These are phyloP conservation scores for Pipra filicauda DNA, from an alignment of 2,113 vertebrate genomes.

Conservation along the genomic window DNA sequence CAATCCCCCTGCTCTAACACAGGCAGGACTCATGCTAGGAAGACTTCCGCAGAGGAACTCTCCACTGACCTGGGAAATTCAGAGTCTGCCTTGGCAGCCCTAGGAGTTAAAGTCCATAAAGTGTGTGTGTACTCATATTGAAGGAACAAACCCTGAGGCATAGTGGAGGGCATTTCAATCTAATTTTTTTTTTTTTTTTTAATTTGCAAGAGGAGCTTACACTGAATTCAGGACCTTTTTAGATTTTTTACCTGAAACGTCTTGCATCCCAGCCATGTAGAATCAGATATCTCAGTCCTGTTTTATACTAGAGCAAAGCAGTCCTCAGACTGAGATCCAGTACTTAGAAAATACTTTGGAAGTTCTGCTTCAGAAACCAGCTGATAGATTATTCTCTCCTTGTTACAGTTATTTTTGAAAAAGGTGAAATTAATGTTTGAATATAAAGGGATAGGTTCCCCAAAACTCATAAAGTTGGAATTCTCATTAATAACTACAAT, in stretches of 20 bases:
- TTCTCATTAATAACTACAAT: background rate
- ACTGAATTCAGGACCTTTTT: background rate
- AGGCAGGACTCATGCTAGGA: background rate
- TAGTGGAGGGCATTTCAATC: background rate
- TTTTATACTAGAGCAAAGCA: background rate
- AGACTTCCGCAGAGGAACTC: background rate
- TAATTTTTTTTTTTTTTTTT: background rate
- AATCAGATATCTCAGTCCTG: background rate
- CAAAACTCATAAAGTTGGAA: background rate
- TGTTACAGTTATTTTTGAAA: background rate
- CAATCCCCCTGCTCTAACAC: background rate
- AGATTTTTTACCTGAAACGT: background rate
- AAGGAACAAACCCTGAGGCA: background rate
- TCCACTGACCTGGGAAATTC: background rate
- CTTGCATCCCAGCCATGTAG: background rate
- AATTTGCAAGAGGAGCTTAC: background rate
- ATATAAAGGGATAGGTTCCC: background rate
- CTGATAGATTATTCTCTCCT: background rate
- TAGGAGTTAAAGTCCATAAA: background rate
- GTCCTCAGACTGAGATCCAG: background rate
- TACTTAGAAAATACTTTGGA: background rate
- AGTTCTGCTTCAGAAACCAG: background rate
- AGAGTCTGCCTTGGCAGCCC: background rate
- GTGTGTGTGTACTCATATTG: background rate
- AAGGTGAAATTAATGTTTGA: background rate